Conservation (phyloP, 2,113 vertebrate genomes). For the Rattus norvegicus region DNA sequence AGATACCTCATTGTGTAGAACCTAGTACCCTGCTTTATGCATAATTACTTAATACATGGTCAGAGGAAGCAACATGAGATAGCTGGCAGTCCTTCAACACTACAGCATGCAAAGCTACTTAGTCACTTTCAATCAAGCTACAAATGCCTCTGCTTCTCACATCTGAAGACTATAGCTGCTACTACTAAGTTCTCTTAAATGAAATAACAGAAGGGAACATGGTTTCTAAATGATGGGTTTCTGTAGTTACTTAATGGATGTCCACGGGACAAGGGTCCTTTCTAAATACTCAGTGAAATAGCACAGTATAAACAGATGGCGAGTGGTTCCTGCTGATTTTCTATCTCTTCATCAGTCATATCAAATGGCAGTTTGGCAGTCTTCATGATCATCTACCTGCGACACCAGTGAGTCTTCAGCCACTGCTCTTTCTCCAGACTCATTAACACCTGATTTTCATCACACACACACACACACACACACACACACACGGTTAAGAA, state of each 20-base stretch:
- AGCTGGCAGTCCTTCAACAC: not conserved
- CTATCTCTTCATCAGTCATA: not conserved
- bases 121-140: not conserved
- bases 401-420: conserved; percentile 9
- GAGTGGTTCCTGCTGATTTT: not conserved
- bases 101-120: not conserved
- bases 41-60: not conserved
- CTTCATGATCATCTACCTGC: conserved; percentile 46
- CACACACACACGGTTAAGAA: conserved; percentile 38
- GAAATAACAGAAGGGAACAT: not conserved
- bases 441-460: not conserved
- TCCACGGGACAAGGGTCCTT: not conserved
- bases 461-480: not conserved
- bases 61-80: not conserved
- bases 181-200: not conserved
- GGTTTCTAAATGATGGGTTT: conserved; percentile 10
- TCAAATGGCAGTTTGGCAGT: not conserved
- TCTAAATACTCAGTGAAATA: not conserved
- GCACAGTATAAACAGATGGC: not conserved
- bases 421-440: not conserved
- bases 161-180: not conserved
- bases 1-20: not conserved
- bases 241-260: not conserved
- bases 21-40: not conserved
- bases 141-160: not conserved